phyloP scores from a whole-genome alignment of 2,113 vertebrate genomes.

The Sinocyclocheilus anophthalmus region DNA sequence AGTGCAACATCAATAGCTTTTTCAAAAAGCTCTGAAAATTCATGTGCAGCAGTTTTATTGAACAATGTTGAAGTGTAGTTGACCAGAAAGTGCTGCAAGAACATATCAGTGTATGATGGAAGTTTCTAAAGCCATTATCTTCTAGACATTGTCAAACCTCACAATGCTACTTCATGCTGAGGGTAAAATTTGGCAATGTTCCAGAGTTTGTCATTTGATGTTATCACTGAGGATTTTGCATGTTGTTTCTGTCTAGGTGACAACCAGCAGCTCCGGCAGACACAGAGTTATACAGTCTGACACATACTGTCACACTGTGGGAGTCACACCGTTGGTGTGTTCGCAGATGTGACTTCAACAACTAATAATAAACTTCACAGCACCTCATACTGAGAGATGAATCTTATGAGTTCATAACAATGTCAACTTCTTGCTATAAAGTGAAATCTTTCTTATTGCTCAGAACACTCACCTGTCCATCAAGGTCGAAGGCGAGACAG shows the following conservation, averaged over 20 bases:
- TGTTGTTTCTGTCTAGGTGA: conserved; percentile 43
- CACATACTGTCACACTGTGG: conserved; percentile 57
- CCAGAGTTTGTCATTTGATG: neutral
- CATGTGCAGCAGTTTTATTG: neutral
- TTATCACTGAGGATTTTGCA: neutral
- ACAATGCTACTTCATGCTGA: neutral
- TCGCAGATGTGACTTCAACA: conserved; percentile 61
- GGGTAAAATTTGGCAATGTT: neutral
- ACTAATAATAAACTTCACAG: conserved; percentile 48
- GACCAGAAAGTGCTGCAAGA: neutral
- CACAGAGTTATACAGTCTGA: conserved; percentile 27
- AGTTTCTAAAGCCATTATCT: neutral
- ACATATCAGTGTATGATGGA: neutral
- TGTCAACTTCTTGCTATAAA: neutral
- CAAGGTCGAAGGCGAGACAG: conserved; percentile 94
- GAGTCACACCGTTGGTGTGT: conserved; percentile 54
- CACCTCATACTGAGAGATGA: neutral
- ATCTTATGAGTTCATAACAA: neutral
- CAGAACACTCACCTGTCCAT: conserved; percentile 86
- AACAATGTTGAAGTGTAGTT: neutral
- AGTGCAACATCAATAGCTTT: neutral
- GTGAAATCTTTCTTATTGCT: neutral
- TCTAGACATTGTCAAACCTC: neutral
- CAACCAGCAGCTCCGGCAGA: conserved; percentile 11
- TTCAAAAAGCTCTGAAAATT: neutral